phyloP scores from a whole-genome alignment of 2,888 invertebrate species.

The Eupithecia subumbrata region DNA sequence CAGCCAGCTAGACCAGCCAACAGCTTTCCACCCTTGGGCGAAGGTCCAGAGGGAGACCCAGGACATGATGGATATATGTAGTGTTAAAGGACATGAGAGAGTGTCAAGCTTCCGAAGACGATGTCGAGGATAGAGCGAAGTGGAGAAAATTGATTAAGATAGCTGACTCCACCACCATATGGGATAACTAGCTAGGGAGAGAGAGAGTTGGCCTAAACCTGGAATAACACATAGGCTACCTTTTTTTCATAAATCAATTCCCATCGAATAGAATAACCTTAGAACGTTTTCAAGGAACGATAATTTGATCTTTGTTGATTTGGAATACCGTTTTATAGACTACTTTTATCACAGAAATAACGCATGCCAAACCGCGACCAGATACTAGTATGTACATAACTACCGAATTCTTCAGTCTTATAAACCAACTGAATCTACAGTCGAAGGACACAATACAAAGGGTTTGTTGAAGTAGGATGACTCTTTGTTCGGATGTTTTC shows the following conservation, averaged over 20 bases:
- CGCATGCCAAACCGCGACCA: background rate
- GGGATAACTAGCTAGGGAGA: background rate
- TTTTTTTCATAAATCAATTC: background rate
- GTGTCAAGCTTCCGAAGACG: background rate
- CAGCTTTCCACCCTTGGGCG: background rate
- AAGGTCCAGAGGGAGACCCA: background rate
- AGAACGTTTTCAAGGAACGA: background rate
- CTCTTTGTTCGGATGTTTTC: conserved; percentile 33
- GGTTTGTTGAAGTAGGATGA: conserved; percentile 27
- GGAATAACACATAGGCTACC: background rate
- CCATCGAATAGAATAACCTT: background rate
- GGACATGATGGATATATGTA: background rate
- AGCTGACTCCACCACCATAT: background rate
- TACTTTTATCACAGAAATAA: background rate
- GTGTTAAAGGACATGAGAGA: conserved; percentile 1
- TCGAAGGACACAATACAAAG: conserved; percentile 17
- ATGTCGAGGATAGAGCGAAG: background rate
- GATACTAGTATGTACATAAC: background rate
- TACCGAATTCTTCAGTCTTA: conserved; percentile 48
- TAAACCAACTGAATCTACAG: conserved; percentile 17
- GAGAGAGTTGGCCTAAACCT: background rate
- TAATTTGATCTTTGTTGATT: background rate
- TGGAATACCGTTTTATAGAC: background rate
- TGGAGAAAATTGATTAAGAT: background rate
- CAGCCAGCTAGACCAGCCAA: background rate